Conservation (phyloP, 2,113 vertebrate genomes). For the Cygnus atratus region DNA sequence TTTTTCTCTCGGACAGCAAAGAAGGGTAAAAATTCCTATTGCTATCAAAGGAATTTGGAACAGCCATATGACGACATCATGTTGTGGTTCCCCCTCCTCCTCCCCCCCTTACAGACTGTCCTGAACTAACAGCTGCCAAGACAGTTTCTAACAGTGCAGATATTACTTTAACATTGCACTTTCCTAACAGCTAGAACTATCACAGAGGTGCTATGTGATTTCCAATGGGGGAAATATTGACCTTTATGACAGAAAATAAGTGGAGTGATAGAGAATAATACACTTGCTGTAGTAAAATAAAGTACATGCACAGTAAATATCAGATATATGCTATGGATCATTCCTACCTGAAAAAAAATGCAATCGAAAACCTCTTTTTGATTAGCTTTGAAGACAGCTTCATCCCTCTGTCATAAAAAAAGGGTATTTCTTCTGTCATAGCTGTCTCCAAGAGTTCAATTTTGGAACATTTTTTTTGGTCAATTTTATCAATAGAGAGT, state of each 20-base stretch:
- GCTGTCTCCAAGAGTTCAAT: not conserved
- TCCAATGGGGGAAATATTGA: not conserved
- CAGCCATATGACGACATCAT: not conserved
- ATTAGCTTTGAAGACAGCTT: not conserved
- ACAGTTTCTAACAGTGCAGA: not conserved
- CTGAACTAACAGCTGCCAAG: not conserved
- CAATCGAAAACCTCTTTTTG: not conserved
- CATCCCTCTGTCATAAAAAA: not conserved
- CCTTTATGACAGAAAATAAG: not conserved
- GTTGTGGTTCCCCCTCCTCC: not conserved
- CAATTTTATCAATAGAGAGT: not conserved
- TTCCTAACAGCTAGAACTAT: not conserved
- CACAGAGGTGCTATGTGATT: not conserved
- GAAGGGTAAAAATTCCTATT: not conserved
- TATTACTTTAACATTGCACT: not conserved
- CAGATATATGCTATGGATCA: not conserved
- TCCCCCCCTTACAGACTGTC: not conserved
- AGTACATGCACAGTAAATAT: not conserved
- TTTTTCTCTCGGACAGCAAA: not conserved
- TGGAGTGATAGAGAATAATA: not conserved
- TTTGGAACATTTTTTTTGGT: not conserved
- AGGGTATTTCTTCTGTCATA: not conserved
- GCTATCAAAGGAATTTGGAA: not conserved
- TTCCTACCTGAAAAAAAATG: not conserved
- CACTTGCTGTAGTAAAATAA: slow-evolving; percentile 2